A percentile compares a stretch with the other conserved stretches of the same genome.
These are phyloP conservation scores for Oligia strigilis DNA, from an alignment of 2,888 invertebrate genomes.

Conservation along the genomic window DNA sequence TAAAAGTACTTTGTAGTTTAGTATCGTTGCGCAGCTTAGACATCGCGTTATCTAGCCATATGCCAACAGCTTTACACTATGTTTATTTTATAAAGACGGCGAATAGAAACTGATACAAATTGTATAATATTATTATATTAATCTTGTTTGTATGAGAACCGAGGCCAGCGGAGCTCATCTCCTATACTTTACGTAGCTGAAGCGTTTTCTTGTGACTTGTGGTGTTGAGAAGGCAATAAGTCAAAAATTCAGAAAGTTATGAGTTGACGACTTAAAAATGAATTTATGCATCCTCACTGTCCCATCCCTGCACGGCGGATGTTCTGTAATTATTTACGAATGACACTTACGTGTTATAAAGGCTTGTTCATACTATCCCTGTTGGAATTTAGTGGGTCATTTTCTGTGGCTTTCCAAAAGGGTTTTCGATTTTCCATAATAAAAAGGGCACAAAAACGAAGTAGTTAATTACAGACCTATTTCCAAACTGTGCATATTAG, in stretches of 20 bases:
- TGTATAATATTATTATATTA: slow-evolving; percentile 62
- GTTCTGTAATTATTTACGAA: slow-evolving; percentile 61
- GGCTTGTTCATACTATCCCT: slow-evolving; percentile 28
- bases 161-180: slow-evolving; percentile 59
- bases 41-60: slow-evolving; percentile 33
- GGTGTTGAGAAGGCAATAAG: slow-evolving; percentile 16
- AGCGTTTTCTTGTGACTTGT: slow-evolving; percentile 6
- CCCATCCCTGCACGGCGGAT: slow-evolving; percentile 41
- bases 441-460: no score
- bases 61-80: slow-evolving; percentile 40
- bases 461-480: no score
- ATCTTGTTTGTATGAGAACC: slow-evolving; percentile 54
- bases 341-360: slow-evolving; percentile 59
- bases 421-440: slow-evolving; percentile 5
- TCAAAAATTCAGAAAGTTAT: slow-evolving; percentile 11
- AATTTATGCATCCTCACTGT: slow-evolving; percentile 41
- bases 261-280: slow-evolving; percentile 36
- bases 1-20: background rate
- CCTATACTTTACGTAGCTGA: slow-evolving; percentile 33
- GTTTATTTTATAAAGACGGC: slow-evolving; percentile 67
- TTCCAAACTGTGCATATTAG: no score
- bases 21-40: background rate
- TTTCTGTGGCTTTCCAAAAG: background rate
- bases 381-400: background rate
- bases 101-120: slow-evolving; percentile 68